phyloP scores from a whole-genome alignment of 1,140 invertebrate genomes.

The Brachionus plicatilis region DNA sequence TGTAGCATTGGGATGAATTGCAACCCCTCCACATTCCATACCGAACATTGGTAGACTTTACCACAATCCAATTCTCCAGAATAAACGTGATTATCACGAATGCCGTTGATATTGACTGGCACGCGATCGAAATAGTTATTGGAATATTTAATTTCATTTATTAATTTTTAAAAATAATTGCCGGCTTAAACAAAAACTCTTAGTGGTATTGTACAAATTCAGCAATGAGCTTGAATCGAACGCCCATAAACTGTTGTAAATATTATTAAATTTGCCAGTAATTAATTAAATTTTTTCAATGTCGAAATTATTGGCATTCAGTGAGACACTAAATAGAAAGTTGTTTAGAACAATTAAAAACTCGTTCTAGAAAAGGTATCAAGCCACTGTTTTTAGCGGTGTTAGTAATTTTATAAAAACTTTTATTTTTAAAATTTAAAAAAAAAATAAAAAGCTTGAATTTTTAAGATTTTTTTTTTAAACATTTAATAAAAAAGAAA shows the following conservation, averaged over 20 bases:
- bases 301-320: background rate
- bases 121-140: background rate
- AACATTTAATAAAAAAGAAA: background rate
- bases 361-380: background rate
- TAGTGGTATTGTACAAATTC: background rate
- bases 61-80: constrained; percentile 11
- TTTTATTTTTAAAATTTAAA: constrained; percentile 7
- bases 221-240: background rate
- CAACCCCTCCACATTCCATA: constrained; percentile 28
- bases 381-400: background rate
- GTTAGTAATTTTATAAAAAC: background rate
- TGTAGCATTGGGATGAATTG: background rate
- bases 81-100: constrained; percentile 33
- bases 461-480: background rate
- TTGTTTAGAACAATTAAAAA: background rate
- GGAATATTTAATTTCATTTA: constrained; percentile 33
- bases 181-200: background rate
- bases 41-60: background rate
- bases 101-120: constrained; percentile 1
- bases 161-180: background rate
- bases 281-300: background rate
- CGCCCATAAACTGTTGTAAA: background rate
- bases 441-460: constrained; percentile 11
- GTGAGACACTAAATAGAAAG: constrained; percentile 6
- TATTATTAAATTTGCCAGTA: background rate